phyloP scores from a whole-genome alignment of 2,888 invertebrate species.

The Ptycholaimellus sp. region DNA sequence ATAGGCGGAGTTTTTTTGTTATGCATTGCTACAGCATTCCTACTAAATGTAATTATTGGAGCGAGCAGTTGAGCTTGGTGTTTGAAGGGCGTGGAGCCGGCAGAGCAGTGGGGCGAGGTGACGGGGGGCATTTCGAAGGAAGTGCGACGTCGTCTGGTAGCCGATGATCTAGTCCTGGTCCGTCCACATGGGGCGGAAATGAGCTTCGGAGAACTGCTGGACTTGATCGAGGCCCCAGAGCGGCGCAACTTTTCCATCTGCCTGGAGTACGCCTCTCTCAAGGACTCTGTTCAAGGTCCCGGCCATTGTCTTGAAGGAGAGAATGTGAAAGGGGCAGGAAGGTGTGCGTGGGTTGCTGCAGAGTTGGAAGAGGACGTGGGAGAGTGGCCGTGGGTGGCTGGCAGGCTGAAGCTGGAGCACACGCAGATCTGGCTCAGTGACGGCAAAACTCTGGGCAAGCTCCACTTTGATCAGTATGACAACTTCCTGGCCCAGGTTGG shows the following conservation, averaged over 20 bases:
- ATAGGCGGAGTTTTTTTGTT: no score
- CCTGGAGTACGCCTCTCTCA: slow-evolving; percentile 20
- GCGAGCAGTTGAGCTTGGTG: no score
- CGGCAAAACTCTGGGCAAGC: slow-evolving; percentile 26
- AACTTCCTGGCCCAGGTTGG: slow-evolving; percentile 27
- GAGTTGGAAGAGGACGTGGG: neutral
- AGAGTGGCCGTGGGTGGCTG: neutral
- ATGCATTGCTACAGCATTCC: no score
- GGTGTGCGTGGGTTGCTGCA: neutral
- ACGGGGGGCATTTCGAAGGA: slow-evolving; percentile 10
- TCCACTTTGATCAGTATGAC: slow-evolving; percentile 27
- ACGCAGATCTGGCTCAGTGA: slow-evolving; percentile 27
- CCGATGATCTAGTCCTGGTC: slow-evolving; percentile 25
- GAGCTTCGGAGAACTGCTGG: slow-evolving; percentile 22
- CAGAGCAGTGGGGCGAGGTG: slow-evolving; percentile 19
- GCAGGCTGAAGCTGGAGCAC: slow-evolving; percentile 18
- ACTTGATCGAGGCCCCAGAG: slow-evolving; percentile 17
- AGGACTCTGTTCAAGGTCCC: neutral
- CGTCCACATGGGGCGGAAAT: slow-evolving; percentile 23
- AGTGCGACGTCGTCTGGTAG: slow-evolving; percentile 16
- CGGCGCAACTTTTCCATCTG: slow-evolving; percentile 18
- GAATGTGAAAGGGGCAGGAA: no score
- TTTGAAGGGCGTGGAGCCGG: slow-evolving; percentile 19
- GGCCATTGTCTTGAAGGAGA: no score
- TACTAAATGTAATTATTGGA: no score